Conservation (phyloP, 2,113 vertebrate species). For the Sphaerodactylus townsendi region DNA sequence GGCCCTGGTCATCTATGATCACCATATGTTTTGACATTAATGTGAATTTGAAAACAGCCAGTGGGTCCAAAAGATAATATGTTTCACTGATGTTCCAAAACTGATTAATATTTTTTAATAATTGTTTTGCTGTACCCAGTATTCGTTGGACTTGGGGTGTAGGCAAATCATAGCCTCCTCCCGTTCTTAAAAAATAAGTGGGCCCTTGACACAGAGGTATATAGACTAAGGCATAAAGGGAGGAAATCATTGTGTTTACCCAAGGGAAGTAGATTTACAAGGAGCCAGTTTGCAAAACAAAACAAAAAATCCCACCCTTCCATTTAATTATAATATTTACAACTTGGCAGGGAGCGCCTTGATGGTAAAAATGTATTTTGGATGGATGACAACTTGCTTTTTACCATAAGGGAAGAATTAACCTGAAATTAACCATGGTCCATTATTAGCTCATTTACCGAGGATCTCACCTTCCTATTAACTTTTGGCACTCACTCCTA, state of each 20-base stretch:
- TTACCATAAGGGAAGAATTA: conserved; percentile 50
- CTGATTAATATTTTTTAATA: background rate
- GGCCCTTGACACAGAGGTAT: conserved; percentile 67
- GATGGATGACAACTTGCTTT: conserved; percentile 71
- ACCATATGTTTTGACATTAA: conserved; percentile 44
- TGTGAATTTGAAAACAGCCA: conserved; percentile 65
- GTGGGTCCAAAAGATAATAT: conserved; percentile 54
- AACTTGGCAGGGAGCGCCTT: conserved; percentile 67
- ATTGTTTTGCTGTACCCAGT: conserved; percentile 68
- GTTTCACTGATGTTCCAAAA: conserved; percentile 56
- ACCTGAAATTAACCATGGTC: background rate
- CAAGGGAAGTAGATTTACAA: conserved; percentile 70
- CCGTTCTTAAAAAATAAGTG: conserved; percentile 66
- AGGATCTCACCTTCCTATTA: background rate
- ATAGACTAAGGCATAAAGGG: conserved; percentile 64
- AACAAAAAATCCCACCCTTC: too few relatives aligned
- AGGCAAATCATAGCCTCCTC: conserved; percentile 66
- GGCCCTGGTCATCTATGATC: too few relatives aligned
- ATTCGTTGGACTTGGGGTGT: conserved; percentile 76
- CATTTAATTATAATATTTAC: conserved; percentile 74
- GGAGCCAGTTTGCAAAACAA: conserved; percentile 71
- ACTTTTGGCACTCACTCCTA: background rate
- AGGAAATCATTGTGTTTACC: conserved; percentile 70
- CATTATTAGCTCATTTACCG: background rate
- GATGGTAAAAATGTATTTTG: conserved; percentile 71